Base-by-base conservation (phyloP, 2,888 invertebrate species). In the Tetranychus piercei region DNA sequence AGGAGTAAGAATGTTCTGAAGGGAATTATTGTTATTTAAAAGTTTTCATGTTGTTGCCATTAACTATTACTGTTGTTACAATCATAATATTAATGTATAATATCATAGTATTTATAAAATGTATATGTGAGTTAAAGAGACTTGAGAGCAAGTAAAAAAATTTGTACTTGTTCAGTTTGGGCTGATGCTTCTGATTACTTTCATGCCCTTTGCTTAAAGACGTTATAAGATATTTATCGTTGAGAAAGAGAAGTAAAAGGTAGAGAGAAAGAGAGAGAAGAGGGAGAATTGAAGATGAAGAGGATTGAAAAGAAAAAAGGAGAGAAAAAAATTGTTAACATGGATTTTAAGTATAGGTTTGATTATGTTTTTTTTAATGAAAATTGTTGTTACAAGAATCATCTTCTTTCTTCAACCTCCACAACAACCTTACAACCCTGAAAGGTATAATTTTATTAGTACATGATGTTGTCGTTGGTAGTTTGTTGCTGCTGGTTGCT, bases 231-330 rank as follows among this genome's bases (percentile, higher is more conserved):
- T 69, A 11, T 20, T 11, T 6, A 20, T 69, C 20, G 11, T 69
- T 18, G 9, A 11, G 1, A 1, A 6, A 23, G n/a, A 1, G 6
- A n/a, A 67, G 67, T n/a, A 6, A 69, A 20, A 69, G 20, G 20
- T 18, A 69, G 69, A 69, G 69, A 69, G 69, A 69, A 23, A n/a
- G 69, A 69, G 69, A 69, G 69, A 23, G 69, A 69, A 6, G n/a
- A 66, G 66, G n/a, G n/a, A 18, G 66, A 18, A 15, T 18, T 20
- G 18, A 66, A 20, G n/a, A 20, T 18, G 8, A 20, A 20, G 20
- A 20, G 18, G 66, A 66, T 66, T 66, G n/a, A 20, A 11, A 66
- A 18, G 18, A 66, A 66, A n/a, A 66, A 66, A 66, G n/a, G 20
- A 20, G 66, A 20, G 20, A 20, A 66, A 69, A 69, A 23, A 69